Evolutionary conservation across 1,140 invertebrate species (phyloP), one percentile per base, ranked within the genome.

Genomic region (Sminthurides bifidus): DNA sequence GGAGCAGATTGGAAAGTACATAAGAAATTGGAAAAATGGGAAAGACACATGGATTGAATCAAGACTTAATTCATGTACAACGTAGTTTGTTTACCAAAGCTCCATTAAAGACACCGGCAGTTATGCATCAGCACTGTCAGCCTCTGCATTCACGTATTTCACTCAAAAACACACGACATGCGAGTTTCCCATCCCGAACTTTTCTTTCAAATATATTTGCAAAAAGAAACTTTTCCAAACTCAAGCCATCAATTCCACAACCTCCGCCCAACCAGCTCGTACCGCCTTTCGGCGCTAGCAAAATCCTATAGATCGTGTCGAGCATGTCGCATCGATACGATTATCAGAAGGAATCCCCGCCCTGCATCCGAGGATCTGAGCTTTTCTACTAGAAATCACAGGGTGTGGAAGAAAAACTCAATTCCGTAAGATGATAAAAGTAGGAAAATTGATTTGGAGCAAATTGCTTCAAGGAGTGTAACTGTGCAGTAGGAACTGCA

Each of bases 201-300:
- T 49, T 49, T 33, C 35, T 49, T 49, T 49, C 46, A 49, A 27
- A 49, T 27, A 49, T 49, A 49, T 27, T 49, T 49, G 46, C n/a
- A 49, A 49, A 49, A 27, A 31, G 46, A 41, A 41, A 41, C 5
- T 15, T 17, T 4, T 6, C n/a, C 15, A 49, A 33, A 33, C 46
- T 49, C 46, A n/a, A 4, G n/a, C 38, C 15, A 19, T 27, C 31
- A 48, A 49, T 33, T 49, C n/a, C n/a, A n/a, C n/a, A n/a, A n/a
- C n/a, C n/a, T n/a, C n/a, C n/a, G n/a, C n/a, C n/a, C n/a, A n/a
- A n/a, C n/a, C n/a, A n/a, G n/a, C n/a, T n/a, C n/a, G n/a, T n/a
- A n/a, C n/a, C n/a, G n/a, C n/a, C n/a, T n/a, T n/a, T n/a, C n/a
- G n/a, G n/a, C n/a, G n/a, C n/a, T n/a, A n/a, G n/a, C n/a, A n/a